Evolutionary conservation across 2,797 vertebrate species (phyloP), one percentile per base, ranked within the genome.

Genomic region (Adrianichthys oophorus): DNA sequence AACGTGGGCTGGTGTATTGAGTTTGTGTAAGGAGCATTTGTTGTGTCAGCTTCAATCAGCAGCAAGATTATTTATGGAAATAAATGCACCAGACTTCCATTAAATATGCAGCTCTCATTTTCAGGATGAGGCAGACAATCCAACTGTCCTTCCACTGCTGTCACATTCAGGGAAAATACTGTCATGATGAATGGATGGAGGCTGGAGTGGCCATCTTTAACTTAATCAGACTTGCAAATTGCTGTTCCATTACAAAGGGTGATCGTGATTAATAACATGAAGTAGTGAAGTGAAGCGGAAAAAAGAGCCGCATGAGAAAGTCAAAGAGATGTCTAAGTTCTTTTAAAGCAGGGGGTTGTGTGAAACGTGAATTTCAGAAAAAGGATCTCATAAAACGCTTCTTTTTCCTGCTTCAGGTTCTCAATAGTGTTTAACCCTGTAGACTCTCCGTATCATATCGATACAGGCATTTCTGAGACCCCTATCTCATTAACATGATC

Each of bases 41-140:
- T 44, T 41, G 18, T 23, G 46, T 43, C 54, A 46, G 41, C 49
- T 21, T 43, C 42, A 41, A 41, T 71, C 56, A 14, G 41, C 41
- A 47, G 41, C 13, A 21, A 26, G 44, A 51, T 71, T 69, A 76
- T 75, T 69, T 69, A 86, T 84, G 80, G 59, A 75, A 84, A 84
- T 74, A 32, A 63, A 78, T 71, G 66, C 72, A 74, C 26, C 58
- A 21, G 45, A 56, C 49, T 65, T 32, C 24, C 52, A 48, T 48
- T 70, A 71, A 78, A 58, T 44, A 72, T 57, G 53, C 60, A 24
- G 41, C 64, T 71, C 59, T 70, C 32, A 15, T 64, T 75, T 73
- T 51, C 48, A 15, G 54, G 63, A 61, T 62, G 40, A 48, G 61
- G 56, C 41, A 15, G 16, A 46, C 41, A 52, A 69, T 56, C 65